Percentiles rank a stretch among this genome's conserved stretches.
Evolutionary conservation across 1,140 invertebrate species (phyloP).

Genomic region (Mylabris phalerata): DNA sequence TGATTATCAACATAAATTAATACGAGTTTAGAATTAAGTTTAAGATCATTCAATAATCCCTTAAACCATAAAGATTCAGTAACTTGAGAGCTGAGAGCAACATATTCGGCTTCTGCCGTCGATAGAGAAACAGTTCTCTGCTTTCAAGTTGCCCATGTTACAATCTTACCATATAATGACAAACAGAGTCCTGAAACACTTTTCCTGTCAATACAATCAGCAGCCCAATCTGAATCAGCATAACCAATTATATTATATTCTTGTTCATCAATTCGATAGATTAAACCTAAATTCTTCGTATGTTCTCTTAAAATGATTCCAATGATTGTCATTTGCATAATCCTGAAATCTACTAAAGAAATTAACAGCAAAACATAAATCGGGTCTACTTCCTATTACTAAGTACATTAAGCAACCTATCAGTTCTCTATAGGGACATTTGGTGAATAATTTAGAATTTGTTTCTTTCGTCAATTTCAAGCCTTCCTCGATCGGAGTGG

Average conservation of each 20-base stretch:
- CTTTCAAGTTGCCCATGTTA: too few species aligned
- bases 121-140: too few species aligned
- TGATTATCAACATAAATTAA: too few species aligned
- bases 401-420: conserved; percentile 26
- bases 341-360: conserved; percentile 29
- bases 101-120: too few species aligned
- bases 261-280: conserved; percentile 1
- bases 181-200: too few species aligned
- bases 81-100: too few species aligned
- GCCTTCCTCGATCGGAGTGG: not conserved
- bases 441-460: not conserved
- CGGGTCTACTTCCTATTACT: conserved; percentile 27
- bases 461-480: conserved; percentile 3
- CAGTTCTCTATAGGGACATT: conserved; percentile 30
- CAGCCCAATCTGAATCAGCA: conserved; percentile 38
- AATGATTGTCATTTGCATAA: conserved; percentile 1
- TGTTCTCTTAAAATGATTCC: conserved; percentile 25
- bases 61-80: too few species aligned
- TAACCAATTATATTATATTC: not conserved
- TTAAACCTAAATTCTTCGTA: conserved; percentile 25
- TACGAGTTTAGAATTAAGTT: too few species aligned
- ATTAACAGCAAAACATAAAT: conserved; percentile 30
- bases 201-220: conserved; percentile 19
- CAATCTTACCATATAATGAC: too few species aligned
- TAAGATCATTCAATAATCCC: too few species aligned